Base-by-base conservation (phyloP, 2,888 invertebrate species). In the Phyllotreta striolata region DNA sequence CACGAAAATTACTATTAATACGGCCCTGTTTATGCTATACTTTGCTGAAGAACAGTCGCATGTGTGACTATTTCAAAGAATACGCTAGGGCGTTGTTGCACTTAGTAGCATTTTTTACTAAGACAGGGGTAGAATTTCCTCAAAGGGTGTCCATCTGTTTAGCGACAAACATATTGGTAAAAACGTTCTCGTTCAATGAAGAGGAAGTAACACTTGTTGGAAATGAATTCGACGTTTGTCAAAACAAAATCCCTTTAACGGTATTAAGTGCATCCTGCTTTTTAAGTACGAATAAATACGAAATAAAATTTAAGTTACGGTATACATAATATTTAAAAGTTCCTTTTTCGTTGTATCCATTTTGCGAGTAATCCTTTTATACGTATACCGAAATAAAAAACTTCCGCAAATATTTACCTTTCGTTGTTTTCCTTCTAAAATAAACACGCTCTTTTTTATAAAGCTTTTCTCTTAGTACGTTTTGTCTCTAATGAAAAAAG, bases 401-500 rank as follows among this genome's bases (percentile, higher is more conserved):
- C 10, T n/a, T 41, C 9, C 10, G 10, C 10, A 9, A 41, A 41
- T 9, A 10, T 41, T 41, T 41, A 10, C 10, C 10, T 10, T 41
- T 41, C n/a, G 9, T 41, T 41, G 12, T 51, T 51, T 51, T 51
- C 38, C 34, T 38, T 34, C n/a, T 37, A 51, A 51, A 51, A 14
- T 14, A 51, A 51, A 51, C 51, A 51, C 35, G 10, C 38, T 51
- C 51, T 37, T 51, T 24, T 24, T 51, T 37, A 24, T 51, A 51
- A 14, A 13, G 37, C 51, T 51, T 47, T 47, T 34, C 34, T 34
- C n/a, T 47, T 47, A 24, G 24, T 24, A 24, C 47, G 14, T 14
- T 47, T 13, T 47, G 47, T 37, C 51, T 35, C 34, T 59, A 51
- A 51, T 59, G 58, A 59, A 59, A 59, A 59, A 47, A 58, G 10